Evolutionary conservation across 2,113 vertebrate genomes (phyloP), one percentile per base, ranked within the genome.

Genomic region (Archilochus colubris): DNA sequence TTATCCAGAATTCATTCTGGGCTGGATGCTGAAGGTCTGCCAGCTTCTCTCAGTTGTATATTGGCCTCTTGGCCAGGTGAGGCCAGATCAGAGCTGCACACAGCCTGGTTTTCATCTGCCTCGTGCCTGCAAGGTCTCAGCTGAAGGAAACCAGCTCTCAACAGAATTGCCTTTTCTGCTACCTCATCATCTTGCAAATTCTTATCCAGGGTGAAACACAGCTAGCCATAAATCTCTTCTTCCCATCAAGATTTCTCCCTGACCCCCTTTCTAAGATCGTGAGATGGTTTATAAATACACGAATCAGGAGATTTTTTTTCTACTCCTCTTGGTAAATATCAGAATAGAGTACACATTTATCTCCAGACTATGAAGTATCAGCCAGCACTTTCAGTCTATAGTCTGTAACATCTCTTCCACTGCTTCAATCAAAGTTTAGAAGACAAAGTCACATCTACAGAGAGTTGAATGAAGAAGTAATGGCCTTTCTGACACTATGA

Each of bases 221-320:
- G 33, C 59, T 83, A 70, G 23, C 77, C 72, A 69, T 93, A 86
- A 95, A 91, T 95, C 55, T 89, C 31, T 62, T 53, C 22, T 36
- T 92, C 51, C 55, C 86, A 86, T 88, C 61, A 36, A 61, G 76
- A 50, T 64, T 90, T 83, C 53, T 81, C 28, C 69, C 70, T 33
- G 38, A 51, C 23, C 17, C 20, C 14, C n/a, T 81, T 78, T 83
- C 68, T 64, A 22, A 68, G 68, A 68, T n/a, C 0, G 0, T 44
- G 86, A 94, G 57, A 53, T 69, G 63, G 59, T 86, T 92, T 91
- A 69, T 78, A 95, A 93, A 46, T 75, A 43, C 22, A 23, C 0
- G 3, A 59, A 68, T 61, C 64, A 28, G 2, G 28, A 57, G 86
- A 75, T 30, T 68, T 31, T 30, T 86, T 91, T 82, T 70, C 63